Percentiles rank a stretch among this genome's conserved stretches.
These are phyloP conservation scores for Eleutherodactylus coqui DNA, from an alignment of 2,797 vertebrate species.

Conservation along the genomic window DNA sequence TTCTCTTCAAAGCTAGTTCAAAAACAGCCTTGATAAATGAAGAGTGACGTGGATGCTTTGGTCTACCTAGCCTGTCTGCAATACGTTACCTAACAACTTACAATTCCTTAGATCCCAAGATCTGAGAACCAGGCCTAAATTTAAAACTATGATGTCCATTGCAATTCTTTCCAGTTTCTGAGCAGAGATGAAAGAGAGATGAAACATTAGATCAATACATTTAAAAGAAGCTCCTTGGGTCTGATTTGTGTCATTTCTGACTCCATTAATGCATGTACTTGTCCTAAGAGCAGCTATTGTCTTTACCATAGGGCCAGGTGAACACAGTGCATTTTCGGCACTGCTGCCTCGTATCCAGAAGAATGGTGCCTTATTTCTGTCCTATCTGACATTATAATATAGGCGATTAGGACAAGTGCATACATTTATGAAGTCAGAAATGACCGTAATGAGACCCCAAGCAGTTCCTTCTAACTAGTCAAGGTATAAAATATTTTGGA, in stretches of 20 bases:
- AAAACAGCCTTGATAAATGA: constrained; percentile 28
- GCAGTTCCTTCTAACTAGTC: too few relatives aligned
- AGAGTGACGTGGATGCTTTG: constrained; percentile 11
- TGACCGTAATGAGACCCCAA: too few relatives aligned
- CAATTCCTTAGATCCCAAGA: constrained; percentile 55
- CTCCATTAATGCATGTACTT: background rate
- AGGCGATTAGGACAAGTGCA: too few relatives aligned
- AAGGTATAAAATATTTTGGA: too few relatives aligned
- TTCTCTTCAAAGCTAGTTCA: constrained; percentile 18
- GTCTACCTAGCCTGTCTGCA: constrained; percentile 22
- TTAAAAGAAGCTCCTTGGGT: background rate
- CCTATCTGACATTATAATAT: too few relatives aligned
- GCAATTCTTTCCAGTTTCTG: constrained; percentile 2
- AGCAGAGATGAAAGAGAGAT: constrained; percentile 42
- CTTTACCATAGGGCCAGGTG: background rate
- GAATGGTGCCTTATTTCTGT: too few relatives aligned
- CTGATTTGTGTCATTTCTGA: constrained; percentile 7
- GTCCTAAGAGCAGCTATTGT: background rate
- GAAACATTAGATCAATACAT: constrained; percentile 52
- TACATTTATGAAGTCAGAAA: too few relatives aligned
- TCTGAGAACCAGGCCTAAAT: constrained; percentile 46
- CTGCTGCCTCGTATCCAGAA: too few relatives aligned
- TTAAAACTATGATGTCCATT: constrained; percentile 40
- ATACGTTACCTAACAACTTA: constrained; percentile 20
- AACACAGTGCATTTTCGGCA: too few relatives aligned